Evolutionary conservation across 2,888 invertebrate species (phyloP), one percentile per base, ranked within the genome.

Genomic region (Leucophora obtusa): DNA sequence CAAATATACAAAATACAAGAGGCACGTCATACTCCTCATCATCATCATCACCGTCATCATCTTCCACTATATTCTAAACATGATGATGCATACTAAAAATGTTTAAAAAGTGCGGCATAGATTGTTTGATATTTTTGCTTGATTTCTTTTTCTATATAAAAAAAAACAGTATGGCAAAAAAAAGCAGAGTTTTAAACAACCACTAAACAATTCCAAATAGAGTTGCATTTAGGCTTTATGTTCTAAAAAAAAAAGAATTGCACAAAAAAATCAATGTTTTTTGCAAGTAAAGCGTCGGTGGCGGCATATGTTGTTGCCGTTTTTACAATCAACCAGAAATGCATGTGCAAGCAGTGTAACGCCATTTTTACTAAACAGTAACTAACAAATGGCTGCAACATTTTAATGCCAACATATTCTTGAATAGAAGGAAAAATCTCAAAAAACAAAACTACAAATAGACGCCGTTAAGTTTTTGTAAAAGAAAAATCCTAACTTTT

Each of bases 111-210:
- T 60, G 85, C 87, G 87, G 87, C 87, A 85, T 84, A 84, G 85
- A 70, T 81, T 86, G 88, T 88, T 88, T 88, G 87, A 88, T 77
- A 81, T 87, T 87, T 87, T 87, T 88, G 88, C 87, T 88, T 87
- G 88, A 88, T 88, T 88, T 87, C 87, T 47, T 81, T 28, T 51
- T 70, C 43, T 75, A 75, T 70, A 72, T 53, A 65, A 66, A 68
- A 38, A 59, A 59, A 17, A 28, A 38, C 28, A 4, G 21, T 4
- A 21, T 33, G 33, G 50, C 58, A 33, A 33, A 24, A 43, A 53
- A 51, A n/a, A 60, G n/a, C n/a, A 60, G 51, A 28, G 28, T 28
- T 28, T 28, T 6, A 28, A 60, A 77, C 69, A 79, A 70, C 68
- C 60, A 17, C 33, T 33, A 78, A 76, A 80, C 54, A 82, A 59